These are phyloP conservation scores for Brachyalestes nurse DNA, from an alignment of 2,797 vertebrate genomes.

Conservation along the genomic window DNA sequence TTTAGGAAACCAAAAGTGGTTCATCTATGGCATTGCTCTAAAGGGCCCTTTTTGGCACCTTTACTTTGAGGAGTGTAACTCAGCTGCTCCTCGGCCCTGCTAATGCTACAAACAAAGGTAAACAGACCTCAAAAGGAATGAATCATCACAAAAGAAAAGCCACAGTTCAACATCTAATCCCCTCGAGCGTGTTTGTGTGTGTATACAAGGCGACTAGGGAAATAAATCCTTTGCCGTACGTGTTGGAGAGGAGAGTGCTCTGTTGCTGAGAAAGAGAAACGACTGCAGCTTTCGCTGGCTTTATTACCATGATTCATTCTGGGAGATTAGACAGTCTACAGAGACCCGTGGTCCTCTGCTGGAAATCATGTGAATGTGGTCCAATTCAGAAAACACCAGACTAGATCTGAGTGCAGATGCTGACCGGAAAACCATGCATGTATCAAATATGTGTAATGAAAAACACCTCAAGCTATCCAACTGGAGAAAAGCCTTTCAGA, in stretches of 20 bases:
- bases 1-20: background rate
- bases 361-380: background rate
- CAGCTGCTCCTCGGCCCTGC: background rate
- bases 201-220: background rate
- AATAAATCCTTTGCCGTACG: conserved; percentile 56
- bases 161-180: conserved; percentile 3
- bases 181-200: background rate
- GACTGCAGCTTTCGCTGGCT: background rate
- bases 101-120: background rate
- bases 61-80: background rate
- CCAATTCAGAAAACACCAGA: background rate
- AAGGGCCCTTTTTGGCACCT: background rate
- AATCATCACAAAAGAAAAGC: background rate
- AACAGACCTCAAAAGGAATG: background rate
- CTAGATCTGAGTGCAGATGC: background rate
- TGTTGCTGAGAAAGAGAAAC: background rate
- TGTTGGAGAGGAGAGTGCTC: background rate
- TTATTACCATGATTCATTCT: background rate
- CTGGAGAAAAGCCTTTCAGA: background rate
- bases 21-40: background rate
- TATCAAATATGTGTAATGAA: background rate
- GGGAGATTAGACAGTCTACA: background rate
- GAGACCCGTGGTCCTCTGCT: background rate
- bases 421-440: background rate
- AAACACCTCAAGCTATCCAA: background rate